Evolutionary conservation across 2,888 invertebrate species (phyloP), one percentile per base, ranked within the genome.

Genomic region (Melinaea marsaeus): DNA sequence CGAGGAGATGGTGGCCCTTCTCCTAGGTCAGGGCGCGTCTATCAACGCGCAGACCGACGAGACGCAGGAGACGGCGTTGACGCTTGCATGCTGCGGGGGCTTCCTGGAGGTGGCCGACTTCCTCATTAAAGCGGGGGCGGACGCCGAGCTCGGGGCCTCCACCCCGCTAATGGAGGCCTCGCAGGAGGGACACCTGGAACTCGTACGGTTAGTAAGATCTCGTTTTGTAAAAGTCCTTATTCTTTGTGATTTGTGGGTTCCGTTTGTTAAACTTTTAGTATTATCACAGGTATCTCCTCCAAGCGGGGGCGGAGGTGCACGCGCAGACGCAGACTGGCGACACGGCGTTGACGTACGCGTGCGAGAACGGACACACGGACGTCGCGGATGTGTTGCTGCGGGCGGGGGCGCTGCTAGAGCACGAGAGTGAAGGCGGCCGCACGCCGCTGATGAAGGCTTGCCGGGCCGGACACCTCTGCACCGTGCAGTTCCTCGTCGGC

Each of bases 401-500:
- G 71, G 96, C 95, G 81, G 96, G 96, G 72, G 99, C 98, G 61
- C 95, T 96, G 86, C 89, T 99, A 79, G 98, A 99, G 88, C 98
- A 98, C 88, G 97, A 98, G 90, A 97, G 97, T 56, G 99, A 99
- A 87, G 99, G 98, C 67, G 99, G 99, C 4, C 93, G 98, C 75
- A 99, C 99, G 69, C 98, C 99, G 57, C 90, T 99, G 79, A 99
- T 99, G 99, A 99, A 99, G 90, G 99, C 99, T 35, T 98, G 98
- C 73, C 94, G 99, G 72, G 98, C 98, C 13, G 99, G 99, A 0
- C 98, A 99, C 86, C 90, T 97, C 61, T 97, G 97, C 88, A 98
- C 99, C 70, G 98, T 99, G 73, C 97, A 98, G 92, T 98, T 97
- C 91, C 94, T 99, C 68, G 95, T 99, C 72, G 94, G 95, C 63